Evolutionary conservation across 2,113 vertebrate species (phyloP), one percentile per base, ranked within the genome.

Genomic region (Pycnonotus jocosus): DNA sequence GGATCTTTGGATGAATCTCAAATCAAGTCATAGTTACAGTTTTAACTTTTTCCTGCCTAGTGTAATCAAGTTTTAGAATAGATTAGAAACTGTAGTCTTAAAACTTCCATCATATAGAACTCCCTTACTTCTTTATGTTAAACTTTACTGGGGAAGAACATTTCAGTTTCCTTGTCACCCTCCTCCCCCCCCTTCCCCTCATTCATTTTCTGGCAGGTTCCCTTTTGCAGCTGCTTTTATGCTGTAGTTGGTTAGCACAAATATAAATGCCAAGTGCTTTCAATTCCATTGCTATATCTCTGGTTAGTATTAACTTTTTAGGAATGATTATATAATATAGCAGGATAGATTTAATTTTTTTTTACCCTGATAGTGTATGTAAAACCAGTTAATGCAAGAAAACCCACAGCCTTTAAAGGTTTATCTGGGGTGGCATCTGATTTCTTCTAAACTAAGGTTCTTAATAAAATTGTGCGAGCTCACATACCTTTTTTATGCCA

Each of bases 241-340:
- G 58, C 53, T 92, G 73, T 87, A 73, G 47, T 85, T 84, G 60
- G 62, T 86, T 97, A 89, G 81, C 69, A 72, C 64, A 90, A 87
- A 44, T 91, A 42, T 89, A 92, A 88, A 93, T 91, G 81, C 82
- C 77, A 92, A 90, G 56, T 94, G 81, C 76, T 92, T 95, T 92
- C 50, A 77, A 66, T 95, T 88, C 76, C 84, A 31, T 88, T 88
- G 50, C 79, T 88, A 33, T 91, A 88, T 79, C 28, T 88, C 65
- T 95, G 78, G 37, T 88, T 94, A 77, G 81, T 68, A 78, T 91
- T 82, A 92, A 86, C 42, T 45, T 89, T 94, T 90, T 95, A 88
- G 87, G 74, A 88, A 88, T 62, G 35, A 40, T 82, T 87, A 58
- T 89, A 44, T 81, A 90, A 89, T 76, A 48, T 15, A 90, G 12